Percentiles rank a stretch among this genome's conserved stretches.
Conservation (phyloP, 64 coral and sea anemone genomes). For the Hydrozoanthus tunicans region DNA sequence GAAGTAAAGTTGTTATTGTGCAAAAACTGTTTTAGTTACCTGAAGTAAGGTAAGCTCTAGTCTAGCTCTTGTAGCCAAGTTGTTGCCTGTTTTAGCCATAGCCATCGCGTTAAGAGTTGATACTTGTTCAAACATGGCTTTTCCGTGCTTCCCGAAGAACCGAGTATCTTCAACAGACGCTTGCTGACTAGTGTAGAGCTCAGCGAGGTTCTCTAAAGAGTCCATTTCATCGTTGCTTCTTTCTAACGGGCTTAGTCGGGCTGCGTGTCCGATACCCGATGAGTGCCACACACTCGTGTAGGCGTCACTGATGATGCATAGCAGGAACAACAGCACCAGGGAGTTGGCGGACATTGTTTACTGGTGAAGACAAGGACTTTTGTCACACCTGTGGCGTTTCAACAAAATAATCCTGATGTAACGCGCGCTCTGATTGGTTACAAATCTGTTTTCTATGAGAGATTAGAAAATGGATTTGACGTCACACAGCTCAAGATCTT, state of each 20-base stretch:
- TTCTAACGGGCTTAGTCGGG: neutral
- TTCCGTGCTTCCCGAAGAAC: slow-evolving; percentile 30
- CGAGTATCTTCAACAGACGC: neutral
- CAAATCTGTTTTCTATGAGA: no score
- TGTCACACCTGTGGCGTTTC: no score
- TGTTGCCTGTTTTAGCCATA: slow-evolving; percentile 36
- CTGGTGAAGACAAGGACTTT: neutral
- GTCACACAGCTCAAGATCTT: no score
- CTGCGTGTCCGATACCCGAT: neutral
- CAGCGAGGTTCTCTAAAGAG: slow-evolving; percentile 13
- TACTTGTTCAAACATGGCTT: slow-evolving; percentile 19
- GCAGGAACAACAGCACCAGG: neutral
- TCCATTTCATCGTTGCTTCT: neutral
- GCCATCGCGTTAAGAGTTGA: slow-evolving; percentile 36
- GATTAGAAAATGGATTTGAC: no score
- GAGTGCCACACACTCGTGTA: neutral
- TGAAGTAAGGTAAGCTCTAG: slow-evolving; percentile 7
- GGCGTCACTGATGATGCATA: neutral
- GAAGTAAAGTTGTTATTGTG: neutral
- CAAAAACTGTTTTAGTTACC: neutral
- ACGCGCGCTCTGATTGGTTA: no score
- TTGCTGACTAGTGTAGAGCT: neutral
- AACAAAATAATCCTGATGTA: no score
- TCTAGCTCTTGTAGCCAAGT: neutral
- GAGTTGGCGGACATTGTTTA: slow-evolving; percentile 3